Conservation (phyloP, 1,140 invertebrate species). For the Ooceraea biroi region DNA sequence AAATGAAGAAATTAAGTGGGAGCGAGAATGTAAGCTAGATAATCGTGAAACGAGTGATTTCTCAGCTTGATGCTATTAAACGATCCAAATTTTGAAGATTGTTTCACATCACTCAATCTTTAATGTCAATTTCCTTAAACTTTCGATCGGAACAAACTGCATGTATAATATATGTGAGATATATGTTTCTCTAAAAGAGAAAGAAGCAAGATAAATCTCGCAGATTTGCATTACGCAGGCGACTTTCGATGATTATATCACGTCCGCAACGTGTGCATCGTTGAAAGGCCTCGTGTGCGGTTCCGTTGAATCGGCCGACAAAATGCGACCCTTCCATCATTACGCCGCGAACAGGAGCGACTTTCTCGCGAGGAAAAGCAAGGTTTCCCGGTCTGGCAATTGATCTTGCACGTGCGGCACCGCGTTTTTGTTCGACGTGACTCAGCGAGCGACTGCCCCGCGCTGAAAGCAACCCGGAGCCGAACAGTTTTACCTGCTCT, state of each 20-base stretch:
- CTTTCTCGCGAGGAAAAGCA: slow-evolving; percentile 57
- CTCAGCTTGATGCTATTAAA: background rate
- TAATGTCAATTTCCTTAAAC: background rate
- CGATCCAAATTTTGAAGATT: background rate
- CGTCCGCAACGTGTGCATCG: background rate
- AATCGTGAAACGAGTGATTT: background rate
- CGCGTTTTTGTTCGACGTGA: slow-evolving; percentile 37
- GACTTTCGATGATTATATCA: background rate
- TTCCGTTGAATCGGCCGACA: background rate
- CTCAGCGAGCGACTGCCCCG: slow-evolving; percentile 3
- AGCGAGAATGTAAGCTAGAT: background rate
- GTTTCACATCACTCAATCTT: slow-evolving; percentile 2
- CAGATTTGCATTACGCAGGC: background rate
- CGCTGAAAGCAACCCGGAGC: slow-evolving; percentile 42
- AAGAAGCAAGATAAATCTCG: background rate
- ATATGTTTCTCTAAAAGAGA: background rate
- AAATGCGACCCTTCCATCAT: slow-evolving; percentile 32
- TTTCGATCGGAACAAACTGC: too few relatives aligned
- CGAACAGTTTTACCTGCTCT: slow-evolving; percentile 49
- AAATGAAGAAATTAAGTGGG: slow-evolving; percentile 9
- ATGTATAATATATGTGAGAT: background rate
- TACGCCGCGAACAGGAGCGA: slow-evolving; percentile 22
- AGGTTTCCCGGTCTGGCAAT: slow-evolving; percentile 45
- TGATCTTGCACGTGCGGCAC: slow-evolving; percentile 47
- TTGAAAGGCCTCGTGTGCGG: background rate